Evolutionary conservation across 2,113 vertebrate genomes (phyloP), one percentile per base, ranked within the genome.

Genomic region (Gallinago paraguaiae): DNA sequence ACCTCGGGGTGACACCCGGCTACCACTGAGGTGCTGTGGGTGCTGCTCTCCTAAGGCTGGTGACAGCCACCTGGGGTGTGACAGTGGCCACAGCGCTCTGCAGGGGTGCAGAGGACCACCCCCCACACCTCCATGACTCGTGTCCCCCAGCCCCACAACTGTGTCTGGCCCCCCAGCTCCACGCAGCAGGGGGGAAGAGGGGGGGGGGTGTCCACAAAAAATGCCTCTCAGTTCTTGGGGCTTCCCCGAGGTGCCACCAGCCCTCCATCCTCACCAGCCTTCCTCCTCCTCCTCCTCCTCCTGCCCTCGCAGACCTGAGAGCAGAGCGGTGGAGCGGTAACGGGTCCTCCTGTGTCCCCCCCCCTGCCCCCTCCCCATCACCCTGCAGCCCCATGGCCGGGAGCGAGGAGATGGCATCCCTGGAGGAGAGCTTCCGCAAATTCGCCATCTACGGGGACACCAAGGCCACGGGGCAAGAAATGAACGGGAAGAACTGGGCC

Each of bases 401-500:
- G 20, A 98, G 98, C 16, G 17, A 95, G 1, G 98, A 99, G 61
- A 30, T 98, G 94, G 98, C 98, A 0, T 93, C 98, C 54, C 98
- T 99, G 90, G 98, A 99, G 27, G 96, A 94, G 48, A 98, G 99
- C 60, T 99, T 99, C 92, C 98, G 97, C 92, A 99, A 98, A 91
- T 99, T 99, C 11, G 98, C 99, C 39, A 94, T 99, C 93, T 99
- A 99, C 1, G 99, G 99, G 0, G 99, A 99, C 97, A 98, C 98
- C 65, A 99, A 99, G 92, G 99, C 99, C 0, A 98, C 98, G 0
- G 99, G 99, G 30, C 98, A 98, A 57, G 99, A 99, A 96, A 98
- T 99, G 97, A 99, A 99, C 0, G 99, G 99, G 71, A 99, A 99
- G 97, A 99, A 99, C 98, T 99, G 99, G 99, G 99, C 99, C 95